Evolutionary conservation across 2,113 vertebrate genomes (phyloP).

Genomic region (Cairina moschata): DNA sequence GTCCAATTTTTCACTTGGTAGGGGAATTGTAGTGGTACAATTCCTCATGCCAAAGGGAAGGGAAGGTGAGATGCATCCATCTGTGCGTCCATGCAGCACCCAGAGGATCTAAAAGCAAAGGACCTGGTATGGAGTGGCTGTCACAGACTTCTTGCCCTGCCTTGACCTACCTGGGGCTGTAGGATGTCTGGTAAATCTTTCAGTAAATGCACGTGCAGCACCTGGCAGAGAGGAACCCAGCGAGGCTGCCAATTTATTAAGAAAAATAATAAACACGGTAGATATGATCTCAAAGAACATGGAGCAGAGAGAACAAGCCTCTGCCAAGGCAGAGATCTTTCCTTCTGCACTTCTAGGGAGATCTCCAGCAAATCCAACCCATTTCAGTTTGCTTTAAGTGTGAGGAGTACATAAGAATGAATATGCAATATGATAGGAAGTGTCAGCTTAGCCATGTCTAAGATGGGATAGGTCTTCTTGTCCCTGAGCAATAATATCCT

Average conservation of each 20-base stretch:
- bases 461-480: background rate
- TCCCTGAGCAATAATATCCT: background rate
- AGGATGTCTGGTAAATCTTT: background rate
- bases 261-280: background rate
- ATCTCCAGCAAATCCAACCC: background rate
- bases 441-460: background rate
- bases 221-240: background rate
- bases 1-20: background rate
- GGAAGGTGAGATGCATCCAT: background rate
- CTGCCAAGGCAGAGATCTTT: background rate
- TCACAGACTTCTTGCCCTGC: background rate
- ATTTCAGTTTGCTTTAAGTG: background rate
- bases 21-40: background rate
- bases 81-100: accelerated
- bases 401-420: background rate
- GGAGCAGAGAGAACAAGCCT: background rate
- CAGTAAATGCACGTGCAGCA: background rate
- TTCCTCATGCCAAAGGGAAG: background rate
- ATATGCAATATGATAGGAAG: background rate
- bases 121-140: background rate
- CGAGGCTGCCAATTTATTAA: background rate
- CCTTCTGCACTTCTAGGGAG: background rate
- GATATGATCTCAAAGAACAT: background rate
- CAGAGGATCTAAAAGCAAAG: background rate
- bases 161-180: background rate